Conservation (phyloP, 1,140 invertebrate species). For the Nasonia longicornis region DNA sequence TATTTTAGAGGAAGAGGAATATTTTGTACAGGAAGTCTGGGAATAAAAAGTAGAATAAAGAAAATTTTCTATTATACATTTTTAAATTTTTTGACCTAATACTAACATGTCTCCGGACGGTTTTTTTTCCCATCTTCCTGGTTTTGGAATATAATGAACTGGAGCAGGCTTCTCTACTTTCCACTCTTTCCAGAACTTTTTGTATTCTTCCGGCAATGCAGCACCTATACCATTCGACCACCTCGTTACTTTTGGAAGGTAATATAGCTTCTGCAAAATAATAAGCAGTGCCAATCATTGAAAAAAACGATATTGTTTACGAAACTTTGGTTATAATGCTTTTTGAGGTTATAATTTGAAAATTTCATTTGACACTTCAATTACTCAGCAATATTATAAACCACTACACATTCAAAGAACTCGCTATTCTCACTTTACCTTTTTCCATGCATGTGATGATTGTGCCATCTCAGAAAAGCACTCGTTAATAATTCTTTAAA, state of each 20-base stretch:
- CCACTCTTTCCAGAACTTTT: slow-evolving; percentile 90
- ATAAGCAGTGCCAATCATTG: not conserved
- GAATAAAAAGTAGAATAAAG: slow-evolving; percentile 44
- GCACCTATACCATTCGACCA: slow-evolving; percentile 75
- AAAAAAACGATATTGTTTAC: not conserved
- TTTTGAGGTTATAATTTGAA: too few relatives aligned
- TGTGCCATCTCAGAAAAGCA: too few relatives aligned
- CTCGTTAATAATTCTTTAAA: too few relatives aligned
- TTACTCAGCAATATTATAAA: too few relatives aligned
- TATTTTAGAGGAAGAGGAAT: slow-evolving; percentile 81
- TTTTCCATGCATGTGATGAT: too few relatives aligned
- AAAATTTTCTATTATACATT: not conserved
- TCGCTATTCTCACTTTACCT: too few relatives aligned
- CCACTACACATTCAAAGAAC: too few relatives aligned
- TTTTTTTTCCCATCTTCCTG: slow-evolving; percentile 78
- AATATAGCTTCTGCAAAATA: slow-evolving; percentile 55
- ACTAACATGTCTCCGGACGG: slow-evolving; percentile 70
- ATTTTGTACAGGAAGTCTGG: slow-evolving; percentile 79
- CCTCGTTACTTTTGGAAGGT: slow-evolving; percentile 57
- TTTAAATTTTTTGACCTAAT: not conserved
- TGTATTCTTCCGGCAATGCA: slow-evolving; percentile 85
- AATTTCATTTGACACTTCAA: too few relatives aligned
- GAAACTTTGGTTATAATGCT: too few relatives aligned
- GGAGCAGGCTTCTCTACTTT: slow-evolving; percentile 78
- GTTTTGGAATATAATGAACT: slow-evolving; percentile 87